These are phyloP conservation scores for Aurelia aurita DNA, from an alignment of 30 jellyfish, hydroid and myxozoan genomes.

Conservation along the genomic window DNA sequence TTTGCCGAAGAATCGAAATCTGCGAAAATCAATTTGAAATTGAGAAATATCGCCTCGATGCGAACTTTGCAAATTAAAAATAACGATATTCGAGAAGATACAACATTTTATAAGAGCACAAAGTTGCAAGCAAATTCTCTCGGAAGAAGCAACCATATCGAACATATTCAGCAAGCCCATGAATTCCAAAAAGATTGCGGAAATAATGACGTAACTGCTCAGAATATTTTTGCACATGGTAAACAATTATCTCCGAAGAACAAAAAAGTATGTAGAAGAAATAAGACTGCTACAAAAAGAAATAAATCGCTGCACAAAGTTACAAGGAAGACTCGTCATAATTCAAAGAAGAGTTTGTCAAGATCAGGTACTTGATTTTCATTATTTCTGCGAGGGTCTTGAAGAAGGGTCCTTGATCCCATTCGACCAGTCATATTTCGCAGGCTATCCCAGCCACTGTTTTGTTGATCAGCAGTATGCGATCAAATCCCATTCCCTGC, in stretches of 20 bases:
- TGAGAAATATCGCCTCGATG: not conserved
- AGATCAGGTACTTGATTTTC: not conserved
- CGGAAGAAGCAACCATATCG: not conserved
- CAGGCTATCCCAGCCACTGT: too few species aligned
- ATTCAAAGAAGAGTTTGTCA: not conserved
- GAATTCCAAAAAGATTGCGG: too few species aligned
- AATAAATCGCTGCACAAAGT: not conserved
- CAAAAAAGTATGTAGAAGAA: not conserved
- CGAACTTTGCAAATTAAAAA: not conserved
- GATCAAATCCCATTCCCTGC: too few species aligned
- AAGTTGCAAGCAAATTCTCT: not conserved
- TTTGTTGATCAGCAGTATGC: too few species aligned
- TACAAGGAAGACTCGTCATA: not conserved
- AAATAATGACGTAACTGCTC: too few species aligned
- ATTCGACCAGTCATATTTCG: too few species aligned
- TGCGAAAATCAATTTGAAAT: not conserved
- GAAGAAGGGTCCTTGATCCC: too few species aligned
- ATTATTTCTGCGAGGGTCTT: not conserved
- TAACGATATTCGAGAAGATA: not conserved
- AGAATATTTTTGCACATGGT: not conserved
- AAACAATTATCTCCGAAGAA: not conserved
- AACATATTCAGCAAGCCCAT: too few species aligned
- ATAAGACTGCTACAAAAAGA: not conserved
- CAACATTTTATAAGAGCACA: not conserved
- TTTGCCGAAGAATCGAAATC: too few species aligned